Evolutionary conservation across 2,888 invertebrate genomes (phyloP).

Genomic region (Cheilosia grossa): DNA sequence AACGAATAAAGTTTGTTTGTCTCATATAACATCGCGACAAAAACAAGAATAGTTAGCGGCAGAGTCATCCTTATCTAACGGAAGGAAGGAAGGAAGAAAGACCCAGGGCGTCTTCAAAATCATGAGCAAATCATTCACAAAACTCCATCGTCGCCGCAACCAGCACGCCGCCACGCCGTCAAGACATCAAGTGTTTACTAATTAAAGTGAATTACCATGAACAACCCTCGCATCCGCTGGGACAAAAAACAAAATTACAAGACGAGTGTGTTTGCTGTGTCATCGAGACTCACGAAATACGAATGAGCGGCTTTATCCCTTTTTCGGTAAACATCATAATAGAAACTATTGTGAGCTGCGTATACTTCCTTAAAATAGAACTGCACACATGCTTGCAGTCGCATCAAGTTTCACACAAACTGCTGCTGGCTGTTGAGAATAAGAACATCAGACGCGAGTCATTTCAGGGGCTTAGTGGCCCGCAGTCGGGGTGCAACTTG

Average conservation of each 20-base stretch:
- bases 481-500: slow-evolving; percentile 55
- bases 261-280: slow-evolving; percentile 49
- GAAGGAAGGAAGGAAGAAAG: slow-evolving; percentile 49
- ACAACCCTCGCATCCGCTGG: slow-evolving; percentile 51
- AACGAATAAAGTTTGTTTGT: background rate
- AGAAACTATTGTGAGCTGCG: slow-evolving; percentile 18
- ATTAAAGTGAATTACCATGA: slow-evolving; percentile 71
- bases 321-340: slow-evolving; percentile 2
- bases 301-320: slow-evolving; percentile 21
- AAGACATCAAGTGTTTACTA: slow-evolving; percentile 72
- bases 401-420: slow-evolving; percentile 59
- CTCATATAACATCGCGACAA: slow-evolving; percentile 23
- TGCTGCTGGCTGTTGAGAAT: slow-evolving; percentile 14
- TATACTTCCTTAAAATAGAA: background rate
- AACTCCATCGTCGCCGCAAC: slow-evolving; percentile 24
- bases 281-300: slow-evolving; percentile 58
- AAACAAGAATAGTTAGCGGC: background rate
- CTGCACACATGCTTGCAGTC: slow-evolving; percentile 10
- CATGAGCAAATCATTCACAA: slow-evolving; percentile 31
- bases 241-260: slow-evolving; percentile 1
- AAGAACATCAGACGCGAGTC: slow-evolving; percentile 26
- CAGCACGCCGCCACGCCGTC: slow-evolving; percentile 20
- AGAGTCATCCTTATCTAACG: slow-evolving; percentile 13
- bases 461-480: slow-evolving; percentile 33
- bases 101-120: slow-evolving; percentile 33